Evolutionary conservation across 2,888 invertebrate species (phyloP).

Genomic region (Leptinotarsa peninsularis): DNA sequence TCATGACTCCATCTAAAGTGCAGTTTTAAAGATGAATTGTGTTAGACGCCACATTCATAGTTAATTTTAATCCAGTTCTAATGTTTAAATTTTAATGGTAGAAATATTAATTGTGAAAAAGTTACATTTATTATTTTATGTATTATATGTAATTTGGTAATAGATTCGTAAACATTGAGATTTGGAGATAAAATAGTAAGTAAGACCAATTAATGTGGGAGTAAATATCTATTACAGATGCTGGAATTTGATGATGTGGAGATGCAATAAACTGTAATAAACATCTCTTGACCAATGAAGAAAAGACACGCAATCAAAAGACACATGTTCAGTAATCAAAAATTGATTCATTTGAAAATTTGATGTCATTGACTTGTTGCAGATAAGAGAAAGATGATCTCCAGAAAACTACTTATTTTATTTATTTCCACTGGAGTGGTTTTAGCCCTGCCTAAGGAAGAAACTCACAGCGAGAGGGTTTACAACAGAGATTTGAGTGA

Average conservation of each 20-base stretch:
- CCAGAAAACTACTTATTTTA: slow-evolving; percentile 15
- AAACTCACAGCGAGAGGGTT: slow-evolving; percentile 73
- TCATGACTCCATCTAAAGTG: too few relatives aligned
- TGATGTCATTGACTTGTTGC: slow-evolving; percentile 18
- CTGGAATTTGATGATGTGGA: slow-evolving; percentile 43
- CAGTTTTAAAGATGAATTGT: too few relatives aligned
- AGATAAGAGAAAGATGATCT: slow-evolving; percentile 24
- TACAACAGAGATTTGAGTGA: slow-evolving; percentile 80
- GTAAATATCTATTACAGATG: slow-evolving; percentile 11
- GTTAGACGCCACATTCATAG: too few relatives aligned
- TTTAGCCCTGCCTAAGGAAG: slow-evolving; percentile 79
- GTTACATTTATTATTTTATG: too few relatives aligned
- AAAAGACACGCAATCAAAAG: slow-evolving; percentile 33
- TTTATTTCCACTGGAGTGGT: slow-evolving; percentile 48
- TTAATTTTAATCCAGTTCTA: too few relatives aligned
- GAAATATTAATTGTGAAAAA: too few relatives aligned
- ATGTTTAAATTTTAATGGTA: too few relatives aligned
- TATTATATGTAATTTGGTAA: too few relatives aligned
- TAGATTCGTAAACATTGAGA: too few relatives aligned
- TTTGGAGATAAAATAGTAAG: neutral
- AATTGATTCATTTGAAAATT: slow-evolving; percentile 3
- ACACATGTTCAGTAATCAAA: slow-evolving; percentile 1
- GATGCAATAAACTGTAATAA: slow-evolving; percentile 34
- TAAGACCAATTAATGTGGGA: neutral
- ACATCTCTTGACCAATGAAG: slow-evolving; percentile 40